Evolutionary conservation across 2,888 invertebrate genomes (phyloP), one percentile per base, ranked within the genome.

Genomic region (Drosophila bunnanda): DNA sequence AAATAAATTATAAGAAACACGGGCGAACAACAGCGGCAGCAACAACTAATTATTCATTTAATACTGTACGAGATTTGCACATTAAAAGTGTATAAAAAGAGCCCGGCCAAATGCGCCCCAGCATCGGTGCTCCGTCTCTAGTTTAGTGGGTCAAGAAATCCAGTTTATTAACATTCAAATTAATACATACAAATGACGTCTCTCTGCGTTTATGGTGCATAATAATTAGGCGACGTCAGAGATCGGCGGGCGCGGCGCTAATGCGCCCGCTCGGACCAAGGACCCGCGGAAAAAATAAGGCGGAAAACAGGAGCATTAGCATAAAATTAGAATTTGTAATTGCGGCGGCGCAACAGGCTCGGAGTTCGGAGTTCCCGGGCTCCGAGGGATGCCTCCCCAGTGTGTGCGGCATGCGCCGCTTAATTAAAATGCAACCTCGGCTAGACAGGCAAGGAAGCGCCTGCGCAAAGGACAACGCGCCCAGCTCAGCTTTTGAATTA

Each of bases 321-420:
- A 91, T 91, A 89, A 90, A 80, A 91, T 91, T 91, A 91, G 90
- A 91, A 91, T 91, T 91, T 91, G 89, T 91, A 91, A 91, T 91
- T 91, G 91, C 84, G 89, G 80, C 88, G 82, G 82, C 88, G 84
- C 89, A 86, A 82, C 88, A 91, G 89, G 86, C 89, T 74, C 79
- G 70, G 67, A 80, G 79, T 57, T 62, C 65, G 36, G 52, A 50
- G 65, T 36, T 41, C 41, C 41, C 10, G 41, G 12, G 41, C 2
- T 39, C 28, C 38, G 54, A 53, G 59, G 65, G 64, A 67, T 62
- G 64, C 64, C 67, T 71, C 43, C 25, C n/a, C n/a, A n/a, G 44
- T 44, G 44, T 25, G 57, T 62, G 60, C 61, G 87, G 89, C 91
- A 84, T 90, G 90, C 91, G 90, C 80, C 81, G 79, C 79, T 82